Evolutionary conservation across 2,888 invertebrate species (phyloP).

Genomic region (Epirrhoe tristata): DNA sequence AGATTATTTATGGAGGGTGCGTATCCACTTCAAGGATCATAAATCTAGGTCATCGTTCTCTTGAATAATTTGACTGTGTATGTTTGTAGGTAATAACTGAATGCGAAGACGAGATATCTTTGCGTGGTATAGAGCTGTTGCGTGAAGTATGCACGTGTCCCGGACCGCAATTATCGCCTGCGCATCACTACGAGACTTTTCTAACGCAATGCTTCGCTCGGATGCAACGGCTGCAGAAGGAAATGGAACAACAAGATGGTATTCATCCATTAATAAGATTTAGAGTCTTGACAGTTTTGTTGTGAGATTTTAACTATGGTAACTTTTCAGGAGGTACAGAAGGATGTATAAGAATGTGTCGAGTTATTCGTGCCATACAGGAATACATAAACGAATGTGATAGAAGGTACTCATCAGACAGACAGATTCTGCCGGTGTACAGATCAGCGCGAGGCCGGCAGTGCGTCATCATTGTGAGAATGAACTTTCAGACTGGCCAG

Average conservation of each 20-base stretch:
- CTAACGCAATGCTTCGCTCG: constrained; percentile 96
- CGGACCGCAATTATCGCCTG: constrained; percentile 92
- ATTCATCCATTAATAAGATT: background rate
- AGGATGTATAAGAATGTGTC: constrained; percentile 90
- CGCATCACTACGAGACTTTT: constrained; percentile 96
- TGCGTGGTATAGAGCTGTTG: constrained; percentile 95
- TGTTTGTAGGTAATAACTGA: constrained; percentile 90
- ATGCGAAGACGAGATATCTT: constrained; percentile 96
- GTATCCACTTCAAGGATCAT: constrained; percentile 47
- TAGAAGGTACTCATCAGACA: constrained; percentile 93
- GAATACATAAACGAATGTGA: constrained; percentile 98
- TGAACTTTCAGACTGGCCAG: constrained; percentile 92
- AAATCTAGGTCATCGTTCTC: background rate
- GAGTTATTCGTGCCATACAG: constrained; percentile 96
- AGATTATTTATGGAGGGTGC: constrained; percentile 97
- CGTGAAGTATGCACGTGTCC: constrained; percentile 97
- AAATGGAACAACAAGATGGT: constrained; percentile 86
- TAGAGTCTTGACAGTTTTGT: background rate
- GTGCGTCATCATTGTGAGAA: constrained; percentile 92
- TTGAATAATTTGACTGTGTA: background rate
- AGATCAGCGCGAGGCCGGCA: constrained; percentile 96
- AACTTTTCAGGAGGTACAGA: constrained; percentile 69
- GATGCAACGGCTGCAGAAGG: constrained; percentile 94
- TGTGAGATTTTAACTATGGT: background rate
- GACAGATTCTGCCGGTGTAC: constrained; percentile 94